Conservation (phyloP, 2,113 vertebrate genomes). For the Anhinga anhinga region DNA sequence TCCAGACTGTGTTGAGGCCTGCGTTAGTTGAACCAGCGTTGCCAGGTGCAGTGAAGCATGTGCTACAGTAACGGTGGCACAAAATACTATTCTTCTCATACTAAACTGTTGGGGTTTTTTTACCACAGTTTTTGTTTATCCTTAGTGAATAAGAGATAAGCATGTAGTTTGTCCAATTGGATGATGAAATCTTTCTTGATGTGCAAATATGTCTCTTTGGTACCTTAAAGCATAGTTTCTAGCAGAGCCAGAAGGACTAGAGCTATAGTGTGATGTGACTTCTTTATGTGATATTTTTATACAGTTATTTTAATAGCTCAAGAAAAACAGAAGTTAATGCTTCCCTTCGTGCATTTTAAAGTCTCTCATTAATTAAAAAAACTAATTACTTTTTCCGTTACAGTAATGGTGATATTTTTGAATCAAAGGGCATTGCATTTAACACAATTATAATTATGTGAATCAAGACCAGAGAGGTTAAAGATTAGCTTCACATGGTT, state of each 20-base stretch:
- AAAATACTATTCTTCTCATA: background rate
- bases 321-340: background rate
- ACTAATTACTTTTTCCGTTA: slow-evolving; percentile 26
- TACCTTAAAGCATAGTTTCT: background rate
- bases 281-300: background rate
- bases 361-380: slow-evolving; percentile 41
- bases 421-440: slow-evolving; percentile 40
- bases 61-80: background rate
- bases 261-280: background rate
- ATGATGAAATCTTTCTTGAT: background rate
- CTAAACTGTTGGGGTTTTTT: background rate
- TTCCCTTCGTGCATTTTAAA: background rate
- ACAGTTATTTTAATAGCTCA: background rate
- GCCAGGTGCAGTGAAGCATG: background rate
- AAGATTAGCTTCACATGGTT: background rate
- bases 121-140: background rate
- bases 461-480: slow-evolving; percentile 14
- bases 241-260: background rate
- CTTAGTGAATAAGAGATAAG: background rate
- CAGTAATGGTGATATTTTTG: slow-evolving; percentile 24
- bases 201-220: background rate
- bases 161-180: background rate
- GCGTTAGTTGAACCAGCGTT: background rate
- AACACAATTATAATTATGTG: slow-evolving; percentile 5
- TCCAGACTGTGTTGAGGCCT: background rate